Evolutionary conservation across 2,888 invertebrate species (phyloP).

Genomic region (Penaeus monodon): DNA sequence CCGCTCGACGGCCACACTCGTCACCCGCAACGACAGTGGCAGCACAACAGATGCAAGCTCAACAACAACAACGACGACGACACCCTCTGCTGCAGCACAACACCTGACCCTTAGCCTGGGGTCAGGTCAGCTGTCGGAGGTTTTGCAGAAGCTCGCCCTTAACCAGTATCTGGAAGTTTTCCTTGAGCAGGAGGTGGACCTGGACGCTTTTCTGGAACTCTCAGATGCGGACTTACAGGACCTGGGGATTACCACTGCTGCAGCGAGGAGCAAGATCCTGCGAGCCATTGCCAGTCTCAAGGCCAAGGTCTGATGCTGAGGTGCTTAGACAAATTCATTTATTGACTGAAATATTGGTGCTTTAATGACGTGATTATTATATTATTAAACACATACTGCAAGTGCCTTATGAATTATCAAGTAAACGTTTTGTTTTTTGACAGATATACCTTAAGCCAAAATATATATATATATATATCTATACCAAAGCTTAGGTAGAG

Average conservation of each 20-base stretch:
- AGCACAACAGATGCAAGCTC: neutral
- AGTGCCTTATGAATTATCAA: no score
- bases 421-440: no score
- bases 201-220: constrained; percentile 55
- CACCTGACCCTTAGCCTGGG: constrained; percentile 49
- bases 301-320: neutral
- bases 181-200: constrained; percentile 56
- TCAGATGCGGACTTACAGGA: constrained; percentile 52
- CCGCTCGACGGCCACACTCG: constrained; percentile 32
- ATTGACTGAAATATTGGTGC: no score
- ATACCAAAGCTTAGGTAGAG: no score
- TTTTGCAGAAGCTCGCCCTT: constrained; percentile 50
- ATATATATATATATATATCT: no score
- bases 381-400: no score
- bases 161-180: constrained; percentile 40
- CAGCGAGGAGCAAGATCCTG: constrained; percentile 36
- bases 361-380: no score
- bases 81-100: neutral
- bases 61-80: neutral
- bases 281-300: constrained; percentile 39
- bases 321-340: no score
- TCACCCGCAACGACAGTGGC: neutral
- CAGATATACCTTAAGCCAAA: no score
- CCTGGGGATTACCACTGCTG: constrained; percentile 37
- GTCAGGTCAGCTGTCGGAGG: constrained; percentile 42